Evolutionary conservation across 2,888 invertebrate genomes (phyloP), one percentile per base, ranked within the genome.

Genomic region (Hirtodrosophila histrioides): DNA sequence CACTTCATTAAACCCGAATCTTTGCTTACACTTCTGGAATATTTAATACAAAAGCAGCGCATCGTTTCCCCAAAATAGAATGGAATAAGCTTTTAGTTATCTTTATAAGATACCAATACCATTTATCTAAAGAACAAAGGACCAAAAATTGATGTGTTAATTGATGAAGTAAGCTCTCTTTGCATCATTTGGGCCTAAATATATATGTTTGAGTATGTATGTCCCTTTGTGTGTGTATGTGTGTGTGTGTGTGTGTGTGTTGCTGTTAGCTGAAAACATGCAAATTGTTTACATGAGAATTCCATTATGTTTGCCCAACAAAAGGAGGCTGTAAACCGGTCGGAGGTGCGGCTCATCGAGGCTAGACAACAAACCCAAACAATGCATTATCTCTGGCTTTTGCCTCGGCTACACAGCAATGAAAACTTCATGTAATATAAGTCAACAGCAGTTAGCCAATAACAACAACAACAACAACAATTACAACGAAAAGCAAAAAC

Each of bases 211-310:
- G 31, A 17, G 17, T 8, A 12, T 39, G n/a, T 23, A 8, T 35
- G 24, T 40, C 23, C n/a, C 33, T n/a, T 10, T n/a, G 3, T 37
- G 23, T 27, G 10, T 49, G 24, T 11, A 23, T 29, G 27, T 50
- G n/a, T n/a, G n/a, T n/a, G 3, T 37, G 23, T 27, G 35, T 44
- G 10, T 62, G 49, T 41, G 35, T 44, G 33, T 39, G 51, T 39
- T 24, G 4, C 17, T 17, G 41, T 4, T 31, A 74, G 81, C 50
- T 72, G 65, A 81, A 79, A 82, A 79, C 76, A 88, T 75, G 88
- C 69, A 86, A 88, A 82, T 75, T 82, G 88, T 64, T 86, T 86
- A 82, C 81, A 88, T 75, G 88, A 64, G 79, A 82, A 86, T 79
- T 86, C 86, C 88, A 82, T 88, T 82, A 81, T 74, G 75, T 74